Conservation (phyloP, 2,888 invertebrate species). For the Drosophila austrosaltans region DNA sequence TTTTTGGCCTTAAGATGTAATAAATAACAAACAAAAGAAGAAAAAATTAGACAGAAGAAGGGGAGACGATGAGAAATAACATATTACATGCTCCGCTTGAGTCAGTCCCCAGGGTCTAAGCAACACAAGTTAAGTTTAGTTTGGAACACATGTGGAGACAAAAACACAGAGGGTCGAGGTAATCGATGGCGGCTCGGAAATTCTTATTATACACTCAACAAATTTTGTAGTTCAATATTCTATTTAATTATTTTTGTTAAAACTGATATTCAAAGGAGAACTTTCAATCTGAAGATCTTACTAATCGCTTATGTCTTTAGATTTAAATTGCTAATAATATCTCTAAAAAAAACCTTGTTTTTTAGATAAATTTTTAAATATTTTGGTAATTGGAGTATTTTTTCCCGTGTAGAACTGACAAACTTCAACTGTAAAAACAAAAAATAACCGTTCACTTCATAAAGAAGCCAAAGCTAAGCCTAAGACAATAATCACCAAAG, state of each 20-base stretch:
- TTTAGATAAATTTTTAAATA: too few relatives aligned
- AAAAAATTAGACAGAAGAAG: slow-evolving; percentile 13
- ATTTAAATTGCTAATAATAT: too few relatives aligned
- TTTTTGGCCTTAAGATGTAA: slow-evolving; percentile 60
- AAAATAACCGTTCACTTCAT: slow-evolving; percentile 35
- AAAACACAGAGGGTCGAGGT: slow-evolving; percentile 1
- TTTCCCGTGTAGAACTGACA: neutral
- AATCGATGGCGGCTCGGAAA: neutral
- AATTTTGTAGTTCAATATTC: neutral
- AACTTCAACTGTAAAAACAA: slow-evolving; percentile 29
- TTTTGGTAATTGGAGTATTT: neutral
- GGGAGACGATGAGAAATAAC: slow-evolving; percentile 27
- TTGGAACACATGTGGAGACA: slow-evolving; percentile 14
- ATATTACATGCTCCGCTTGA: slow-evolving; percentile 40
- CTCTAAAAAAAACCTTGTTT: too few relatives aligned
- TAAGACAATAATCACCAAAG: slow-evolving; percentile 37
- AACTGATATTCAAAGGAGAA: too few relatives aligned
- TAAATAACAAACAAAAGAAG: slow-evolving; percentile 55
- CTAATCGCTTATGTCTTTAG: too few relatives aligned
- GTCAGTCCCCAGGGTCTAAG: slow-evolving; percentile 3
- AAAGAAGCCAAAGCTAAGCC: slow-evolving; percentile 42
- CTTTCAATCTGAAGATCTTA: too few relatives aligned
- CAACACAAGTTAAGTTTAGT: slow-evolving; percentile 29
- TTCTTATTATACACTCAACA: neutral
- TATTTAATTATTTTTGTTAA: too few relatives aligned